Evolutionary conservation across 2,797 vertebrate species (phyloP), one percentile per base, ranked within the genome.

Genomic region (Mus caroli): DNA sequence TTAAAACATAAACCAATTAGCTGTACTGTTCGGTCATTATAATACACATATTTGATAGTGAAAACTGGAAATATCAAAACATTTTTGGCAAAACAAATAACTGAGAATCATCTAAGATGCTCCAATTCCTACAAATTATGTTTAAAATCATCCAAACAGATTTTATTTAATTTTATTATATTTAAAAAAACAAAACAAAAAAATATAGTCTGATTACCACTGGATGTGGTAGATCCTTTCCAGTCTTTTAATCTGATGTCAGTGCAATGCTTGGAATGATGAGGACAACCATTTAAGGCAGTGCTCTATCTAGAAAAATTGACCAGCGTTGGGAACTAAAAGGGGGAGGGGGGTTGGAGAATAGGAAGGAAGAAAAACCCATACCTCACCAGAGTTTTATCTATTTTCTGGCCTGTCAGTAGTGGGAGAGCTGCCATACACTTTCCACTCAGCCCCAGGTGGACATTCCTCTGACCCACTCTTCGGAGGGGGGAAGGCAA

Each of bases 41-140:
- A 84, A 90, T 94, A 96, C 96, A 69, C 89, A 69, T 37, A 82
- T 88, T 95, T 94, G 60, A 83, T 94, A 95, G 88, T 64, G 31
- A 94, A 94, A 94, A 93, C 15, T 58, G 54, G n/a, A 79, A 76
- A 94, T 93, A 6, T 56, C 26, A 26, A 64, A 92, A 93, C 82
- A 90, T 69, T 75, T 26, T 85, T 60, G 69, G 91, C 14, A 91
- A 92, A 85, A 56, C 7, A 69, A 50, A 80, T 73, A 17, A 83
- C 19, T 83, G 8, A 95, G 92, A 94, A 52, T 3, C 3, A 43
- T 75, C 88, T 80, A 96, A 95, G 69, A 95, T 71, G n/a, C 10
- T 15, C 24, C 56, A 69, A 24, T 52, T 87, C 19, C 52, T 84
- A 13, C 14, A 73, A 86, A 89, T 95, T 78, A 64, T 92, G 8